Evolutionary conservation across 2,113 vertebrate genomes (phyloP).

Genomic region (Okapia johnstoni): DNA sequence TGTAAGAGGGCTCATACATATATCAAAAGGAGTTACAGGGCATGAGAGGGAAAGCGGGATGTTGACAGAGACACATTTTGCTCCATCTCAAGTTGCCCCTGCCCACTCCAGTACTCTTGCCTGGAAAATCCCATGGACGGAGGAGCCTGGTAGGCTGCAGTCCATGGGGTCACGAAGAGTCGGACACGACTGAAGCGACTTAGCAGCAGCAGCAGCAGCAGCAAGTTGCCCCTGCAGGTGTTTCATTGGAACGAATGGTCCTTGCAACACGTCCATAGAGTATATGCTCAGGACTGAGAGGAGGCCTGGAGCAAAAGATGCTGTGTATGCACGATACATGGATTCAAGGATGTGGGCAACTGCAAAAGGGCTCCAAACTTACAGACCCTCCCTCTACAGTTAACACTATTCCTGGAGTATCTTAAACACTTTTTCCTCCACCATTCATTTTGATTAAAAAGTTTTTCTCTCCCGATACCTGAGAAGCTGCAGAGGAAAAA

Average conservation of each 20-base stretch:
- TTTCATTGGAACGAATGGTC: background rate
- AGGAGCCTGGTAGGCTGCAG: no score
- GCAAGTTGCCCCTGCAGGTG: background rate
- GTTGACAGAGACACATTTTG: background rate
- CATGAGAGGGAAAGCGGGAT: background rate
- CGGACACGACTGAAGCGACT: no score
- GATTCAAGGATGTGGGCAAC: background rate
- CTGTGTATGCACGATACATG: background rate
- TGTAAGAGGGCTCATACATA: background rate
- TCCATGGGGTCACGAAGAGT: no score
- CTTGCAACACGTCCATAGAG: background rate
- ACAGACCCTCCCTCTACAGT: background rate
- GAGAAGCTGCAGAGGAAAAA: background rate
- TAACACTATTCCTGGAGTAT: background rate
- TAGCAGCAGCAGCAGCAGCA: no score
- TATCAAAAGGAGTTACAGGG: background rate
- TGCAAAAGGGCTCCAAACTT: background rate
- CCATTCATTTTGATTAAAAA: background rate
- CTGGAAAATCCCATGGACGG: no score
- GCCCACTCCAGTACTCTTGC: no score
- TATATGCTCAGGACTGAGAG: background rate
- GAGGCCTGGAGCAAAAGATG: background rate
- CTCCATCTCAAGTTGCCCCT: background rate
- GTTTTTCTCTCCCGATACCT: background rate
- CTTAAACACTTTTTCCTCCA: background rate